Conservation (phyloP, 2,888 invertebrate species). For the Eupeodes latifasciatus region DNA sequence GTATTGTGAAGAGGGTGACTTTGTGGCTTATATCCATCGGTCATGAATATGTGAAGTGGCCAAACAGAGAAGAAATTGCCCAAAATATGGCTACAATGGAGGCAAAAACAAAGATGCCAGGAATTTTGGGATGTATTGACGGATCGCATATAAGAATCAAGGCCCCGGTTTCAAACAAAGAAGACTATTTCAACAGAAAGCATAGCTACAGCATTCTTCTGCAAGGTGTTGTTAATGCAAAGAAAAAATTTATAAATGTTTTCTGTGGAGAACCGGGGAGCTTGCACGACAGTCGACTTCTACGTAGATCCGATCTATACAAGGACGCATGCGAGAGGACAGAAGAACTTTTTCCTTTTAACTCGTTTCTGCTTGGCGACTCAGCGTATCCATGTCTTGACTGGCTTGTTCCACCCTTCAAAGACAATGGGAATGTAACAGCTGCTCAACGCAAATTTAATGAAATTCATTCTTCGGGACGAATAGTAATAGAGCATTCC, state of each 20-base stretch:
- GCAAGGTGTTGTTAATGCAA: constrained; percentile 77
- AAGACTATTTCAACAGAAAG: constrained; percentile 76
- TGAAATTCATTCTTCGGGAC: constrained; percentile 37
- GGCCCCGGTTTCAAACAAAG: constrained; percentile 58
- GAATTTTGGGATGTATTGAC: too few relatives aligned
- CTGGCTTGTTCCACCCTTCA: constrained; percentile 78
- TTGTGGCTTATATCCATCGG: too few relatives aligned
- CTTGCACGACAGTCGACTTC: constrained; percentile 78
- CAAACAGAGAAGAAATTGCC: too few relatives aligned
- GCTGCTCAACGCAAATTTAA: too few relatives aligned
- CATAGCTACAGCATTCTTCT: constrained; percentile 75
- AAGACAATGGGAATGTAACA: constrained; percentile 55
- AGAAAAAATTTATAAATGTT: constrained; percentile 77
- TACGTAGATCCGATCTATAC: constrained; percentile 69
- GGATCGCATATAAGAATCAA: too few relatives aligned
- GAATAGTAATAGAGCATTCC: constrained; percentile 78
- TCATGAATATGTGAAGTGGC: too few relatives aligned
- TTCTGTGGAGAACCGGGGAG: constrained; percentile 78
- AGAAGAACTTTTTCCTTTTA: constrained; percentile 47
- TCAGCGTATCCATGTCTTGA: constrained; percentile 76
- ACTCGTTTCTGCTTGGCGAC: constrained; percentile 58
- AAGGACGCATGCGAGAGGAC: constrained; percentile 1
- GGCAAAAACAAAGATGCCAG: too few relatives aligned
- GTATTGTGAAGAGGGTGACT: too few relatives aligned
- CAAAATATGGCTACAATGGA: too few relatives aligned